Evolutionary conservation across 2,113 vertebrate species (phyloP).

Genomic region (Tyto alba): DNA sequence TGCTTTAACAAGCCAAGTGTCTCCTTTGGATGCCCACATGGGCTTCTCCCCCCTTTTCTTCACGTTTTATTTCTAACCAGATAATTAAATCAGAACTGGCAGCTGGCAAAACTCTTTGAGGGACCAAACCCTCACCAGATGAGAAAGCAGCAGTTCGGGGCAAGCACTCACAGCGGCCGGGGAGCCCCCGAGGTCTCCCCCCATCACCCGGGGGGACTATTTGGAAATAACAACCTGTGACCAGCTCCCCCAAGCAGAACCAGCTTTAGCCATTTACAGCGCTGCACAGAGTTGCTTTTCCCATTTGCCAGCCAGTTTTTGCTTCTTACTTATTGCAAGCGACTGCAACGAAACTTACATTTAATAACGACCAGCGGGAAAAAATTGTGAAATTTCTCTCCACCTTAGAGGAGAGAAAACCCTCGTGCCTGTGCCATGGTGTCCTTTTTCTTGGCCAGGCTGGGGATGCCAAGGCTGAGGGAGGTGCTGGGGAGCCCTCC

Average conservation of each 20-base stretch:
- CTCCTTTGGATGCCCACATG: background rate
- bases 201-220: background rate
- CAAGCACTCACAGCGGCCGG: rapidly evolving
- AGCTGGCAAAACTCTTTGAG: background rate
- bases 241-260: background rate
- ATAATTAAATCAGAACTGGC: background rate
- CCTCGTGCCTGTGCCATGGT: rapidly evolving
- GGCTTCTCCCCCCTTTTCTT: background rate
- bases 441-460: background rate
- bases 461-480: background rate
- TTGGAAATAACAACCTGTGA: background rate
- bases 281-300: rapidly evolving
- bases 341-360: background rate
- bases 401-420: background rate
- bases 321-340: background rate
- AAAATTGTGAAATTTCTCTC: rapidly evolving
- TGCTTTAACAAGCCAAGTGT: background rate
- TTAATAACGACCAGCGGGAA: too few species aligned
- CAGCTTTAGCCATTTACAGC: background rate
- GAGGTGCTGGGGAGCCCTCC: background rate
- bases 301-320: rapidly evolving
- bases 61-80: background rate
- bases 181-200: background rate
- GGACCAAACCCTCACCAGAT: background rate
- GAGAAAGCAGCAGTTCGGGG: background rate